These are phyloP conservation scores for Cyprinodon variegatus DNA, from an alignment of 2,113 vertebrate genomes.

Conservation along the genomic window DNA sequence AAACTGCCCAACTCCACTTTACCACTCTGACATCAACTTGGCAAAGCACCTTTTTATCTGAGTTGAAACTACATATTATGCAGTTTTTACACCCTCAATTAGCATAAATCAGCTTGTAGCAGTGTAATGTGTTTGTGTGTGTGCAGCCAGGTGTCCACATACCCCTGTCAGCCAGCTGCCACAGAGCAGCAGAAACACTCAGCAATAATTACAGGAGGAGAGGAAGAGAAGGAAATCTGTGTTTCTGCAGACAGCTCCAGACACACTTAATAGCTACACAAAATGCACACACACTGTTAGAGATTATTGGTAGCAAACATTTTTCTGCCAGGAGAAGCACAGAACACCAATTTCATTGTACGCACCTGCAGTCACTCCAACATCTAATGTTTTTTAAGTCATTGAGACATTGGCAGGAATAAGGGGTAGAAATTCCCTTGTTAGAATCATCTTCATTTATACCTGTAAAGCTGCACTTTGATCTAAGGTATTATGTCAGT, in stretches of 20 bases:
- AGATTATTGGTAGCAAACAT: not conserved
- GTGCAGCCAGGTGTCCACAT: conserved; percentile 27
- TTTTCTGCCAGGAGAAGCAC: not conserved
- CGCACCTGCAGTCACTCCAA: conserved; percentile 3
- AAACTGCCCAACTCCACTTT: not conserved
- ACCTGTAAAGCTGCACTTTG: not conserved
- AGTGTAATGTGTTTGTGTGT: conserved; percentile 17
- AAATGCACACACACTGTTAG: not conserved
- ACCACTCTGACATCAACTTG: not conserved
- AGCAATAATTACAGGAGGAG: conserved; percentile 37
- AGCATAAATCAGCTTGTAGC: conserved; percentile 32
- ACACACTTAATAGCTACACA: not conserved
- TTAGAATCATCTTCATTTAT: not conserved
- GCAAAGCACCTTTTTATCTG: not conserved
- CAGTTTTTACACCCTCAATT: conserved; percentile 29
- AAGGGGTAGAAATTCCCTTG: not conserved
- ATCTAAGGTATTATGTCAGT: not conserved
- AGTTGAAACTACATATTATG: conserved; percentile 19
- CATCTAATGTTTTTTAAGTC: not conserved
- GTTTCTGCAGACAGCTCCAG: not conserved
- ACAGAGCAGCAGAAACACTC: conserved; percentile 38
- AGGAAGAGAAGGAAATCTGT: conserved; percentile 17
- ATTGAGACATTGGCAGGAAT: not conserved
- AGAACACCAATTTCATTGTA: not conserved
- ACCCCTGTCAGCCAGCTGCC: conserved; percentile 46